Evolutionary conservation across 2,797 vertebrate species (phyloP), one percentile per base, ranked within the genome.

Genomic region (Chelon labrosus): DNA sequence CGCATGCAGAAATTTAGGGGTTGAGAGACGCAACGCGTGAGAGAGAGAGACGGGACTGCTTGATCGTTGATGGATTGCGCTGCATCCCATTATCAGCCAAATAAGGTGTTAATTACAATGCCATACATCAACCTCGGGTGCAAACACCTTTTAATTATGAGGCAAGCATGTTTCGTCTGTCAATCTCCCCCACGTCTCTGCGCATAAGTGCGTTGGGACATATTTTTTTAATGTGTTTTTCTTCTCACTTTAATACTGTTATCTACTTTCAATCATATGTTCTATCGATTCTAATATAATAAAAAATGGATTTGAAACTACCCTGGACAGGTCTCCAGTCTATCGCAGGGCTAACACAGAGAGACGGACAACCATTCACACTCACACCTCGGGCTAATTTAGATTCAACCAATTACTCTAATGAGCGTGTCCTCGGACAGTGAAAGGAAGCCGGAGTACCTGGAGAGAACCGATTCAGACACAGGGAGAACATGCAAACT

Each of bases 41-140:
- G 67, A 56, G 49, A 49, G 27, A 82, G 57, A 80, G 57, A 66
- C 44, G 4, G 20, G 67, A 66, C 73, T 68, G 64, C 52, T 77
- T 64, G 67, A 82, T 82, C 49, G 2, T 66, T 85, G 84, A 83
- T 83, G 62, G 82, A 89, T 87, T 67, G 73, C 67, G 1, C 64
- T 70, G 82, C 78, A 87, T 91, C 77, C 56, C 65, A 89, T 92
- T 89, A 90, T 71, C 77, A 57, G 50, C 25, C 60, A 76, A 88
- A 83, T 49, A 82, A 58, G 87, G 78, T 88, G 88, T 84, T 90
- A 90, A 91, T 91, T 86, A 75, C 54, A 54, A 65, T 65, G 73
- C 47, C 64, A 55, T 72, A 65, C 63, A 77, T 84, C 58, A 73
- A 73, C 65, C 19, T 12, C 8, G 10, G 52, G 66, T 53, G 61